phyloP scores from a whole-genome alignment of 2,797 vertebrate species.

The Melanogrammus aeglefinus region DNA sequence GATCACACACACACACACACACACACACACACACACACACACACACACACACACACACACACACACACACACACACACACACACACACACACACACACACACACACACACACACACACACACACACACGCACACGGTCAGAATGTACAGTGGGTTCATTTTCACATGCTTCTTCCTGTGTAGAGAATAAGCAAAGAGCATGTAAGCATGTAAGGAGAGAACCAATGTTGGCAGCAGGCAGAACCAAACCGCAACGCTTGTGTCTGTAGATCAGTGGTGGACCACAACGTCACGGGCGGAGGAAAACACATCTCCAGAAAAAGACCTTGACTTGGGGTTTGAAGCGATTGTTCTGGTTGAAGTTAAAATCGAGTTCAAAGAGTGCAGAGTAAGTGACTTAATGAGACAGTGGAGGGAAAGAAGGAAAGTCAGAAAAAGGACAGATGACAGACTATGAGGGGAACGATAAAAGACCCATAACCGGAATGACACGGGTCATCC shows the following conservation, averaged over 20 bases:
- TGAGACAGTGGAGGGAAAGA: not conserved
- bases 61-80: constrained; percentile 7
- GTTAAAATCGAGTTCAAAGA: not conserved
- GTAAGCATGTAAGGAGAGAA: constrained; percentile 26
- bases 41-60: not conserved
- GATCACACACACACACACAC: constrained; percentile 40
- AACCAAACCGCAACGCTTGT: constrained; percentile 24
- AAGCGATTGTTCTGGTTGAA: not conserved
- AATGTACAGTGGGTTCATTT: not conserved
- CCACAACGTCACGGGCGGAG: constrained; percentile 19
- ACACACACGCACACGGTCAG: constrained; percentile 22
- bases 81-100: not conserved
- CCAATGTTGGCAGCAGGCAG: constrained; percentile 8
- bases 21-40: constrained; percentile 7
- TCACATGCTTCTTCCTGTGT: not conserved
- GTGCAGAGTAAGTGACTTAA: not conserved
- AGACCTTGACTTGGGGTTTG: not conserved
- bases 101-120: constrained; percentile 39
- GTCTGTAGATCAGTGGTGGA: constrained; percentile 22
- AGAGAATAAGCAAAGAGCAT: not conserved
- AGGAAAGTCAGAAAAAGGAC: not conserved
- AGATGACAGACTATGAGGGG: not conserved
- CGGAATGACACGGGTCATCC: not conserved
- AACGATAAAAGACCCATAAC: not conserved
- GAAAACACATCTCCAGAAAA: constrained; percentile 7